Evolutionary conservation across 2,113 vertebrate species (phyloP).

Genomic region (Odocoileus hemionus): DNA sequence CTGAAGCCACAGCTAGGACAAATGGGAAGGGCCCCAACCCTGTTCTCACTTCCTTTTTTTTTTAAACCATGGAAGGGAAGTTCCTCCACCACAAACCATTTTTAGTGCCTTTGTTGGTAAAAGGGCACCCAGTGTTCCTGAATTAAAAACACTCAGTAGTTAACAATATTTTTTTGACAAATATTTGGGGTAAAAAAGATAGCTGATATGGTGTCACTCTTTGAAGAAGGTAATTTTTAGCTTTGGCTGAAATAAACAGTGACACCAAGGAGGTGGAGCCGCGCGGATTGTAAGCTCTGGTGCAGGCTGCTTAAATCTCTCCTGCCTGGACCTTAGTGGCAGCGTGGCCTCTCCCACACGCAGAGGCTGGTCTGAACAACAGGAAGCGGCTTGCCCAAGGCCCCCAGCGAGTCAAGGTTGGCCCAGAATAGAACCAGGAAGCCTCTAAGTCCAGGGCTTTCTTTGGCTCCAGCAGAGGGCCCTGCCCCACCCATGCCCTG

Average conservation of each 20-base stretch:
- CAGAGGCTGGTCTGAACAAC: constrained; percentile 24
- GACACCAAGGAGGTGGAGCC: neutral
- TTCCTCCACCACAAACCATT: constrained; percentile 11
- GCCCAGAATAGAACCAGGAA: constrained; percentile 57
- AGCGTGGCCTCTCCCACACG: neutral
- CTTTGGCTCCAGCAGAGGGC: neutral
- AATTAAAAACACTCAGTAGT: neutral
- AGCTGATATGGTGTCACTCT: neutral
- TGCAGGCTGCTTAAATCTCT: neutral
- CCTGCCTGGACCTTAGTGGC: neutral
- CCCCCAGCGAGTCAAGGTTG: constrained; percentile 3
- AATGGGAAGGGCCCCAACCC: neutral
- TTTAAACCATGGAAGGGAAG: constrained; percentile 40
- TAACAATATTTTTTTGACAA: neutral
- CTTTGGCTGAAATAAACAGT: neutral
- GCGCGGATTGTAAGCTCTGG: rapidly evolving
- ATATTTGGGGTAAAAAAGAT: neutral
- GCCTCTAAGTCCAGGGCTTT: neutral
- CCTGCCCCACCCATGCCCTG: rapidly evolving
- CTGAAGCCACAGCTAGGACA: neutral
- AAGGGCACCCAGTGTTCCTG: constrained; percentile 10
- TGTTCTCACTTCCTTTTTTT: constrained; percentile 40
- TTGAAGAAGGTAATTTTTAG: neutral
- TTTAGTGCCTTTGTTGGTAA: constrained; percentile 44
- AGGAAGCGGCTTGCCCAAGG: constrained; percentile 40